A percentile compares a stretch with the other conserved stretches of the same genome.
phyloP scores from a whole-genome alignment of 2,113 vertebrate species.

The Indicator indicator region DNA sequence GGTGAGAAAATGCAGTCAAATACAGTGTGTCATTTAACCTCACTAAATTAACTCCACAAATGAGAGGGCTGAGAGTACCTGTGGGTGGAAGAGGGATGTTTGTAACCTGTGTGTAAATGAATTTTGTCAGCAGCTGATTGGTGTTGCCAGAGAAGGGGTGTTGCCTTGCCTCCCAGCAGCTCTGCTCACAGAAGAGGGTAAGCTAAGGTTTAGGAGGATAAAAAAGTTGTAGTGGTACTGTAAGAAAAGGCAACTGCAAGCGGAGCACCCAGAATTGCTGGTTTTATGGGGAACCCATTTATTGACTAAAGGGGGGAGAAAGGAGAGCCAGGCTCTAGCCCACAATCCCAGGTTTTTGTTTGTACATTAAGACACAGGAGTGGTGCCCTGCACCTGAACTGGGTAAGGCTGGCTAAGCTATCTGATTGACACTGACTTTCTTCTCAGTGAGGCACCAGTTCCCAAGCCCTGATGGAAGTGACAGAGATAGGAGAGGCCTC shows the following conservation, averaged over 20 bases:
- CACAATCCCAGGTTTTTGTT: background rate
- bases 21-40: background rate
- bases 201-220: background rate
- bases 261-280: background rate
- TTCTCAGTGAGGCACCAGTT: background rate
- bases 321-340: background rate
- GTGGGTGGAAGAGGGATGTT: background rate
- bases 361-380: fast-evolving
- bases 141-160: background rate
- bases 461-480: background rate
- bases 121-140: background rate
- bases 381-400: background rate
- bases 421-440: too few relatives aligned
- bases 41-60: slow-evolving; percentile 9
- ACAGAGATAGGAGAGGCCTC: background rate
- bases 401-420: too few relatives aligned
- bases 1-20: background rate
- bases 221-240: background rate
- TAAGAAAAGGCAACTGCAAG: background rate
- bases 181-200: background rate
- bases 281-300: background rate
- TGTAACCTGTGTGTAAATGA: background rate
- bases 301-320: background rate
- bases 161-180: background rate
- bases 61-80: background rate